phyloP scores from a whole-genome alignment of 1,140 invertebrate genomes.

The Nixonia krombeini region DNA sequence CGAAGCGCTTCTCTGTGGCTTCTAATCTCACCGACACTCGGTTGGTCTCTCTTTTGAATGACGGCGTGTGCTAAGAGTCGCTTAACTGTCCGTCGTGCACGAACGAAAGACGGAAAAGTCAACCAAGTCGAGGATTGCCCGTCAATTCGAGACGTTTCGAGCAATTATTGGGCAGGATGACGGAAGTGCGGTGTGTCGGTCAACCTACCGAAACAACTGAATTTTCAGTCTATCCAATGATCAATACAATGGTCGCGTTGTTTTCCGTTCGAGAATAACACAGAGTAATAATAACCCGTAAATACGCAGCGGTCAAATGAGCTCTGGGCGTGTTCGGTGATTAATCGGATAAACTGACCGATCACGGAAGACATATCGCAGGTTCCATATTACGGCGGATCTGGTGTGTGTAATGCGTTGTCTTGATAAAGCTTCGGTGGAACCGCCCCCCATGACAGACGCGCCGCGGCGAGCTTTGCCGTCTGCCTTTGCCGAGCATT shows the following conservation, averaged over 20 bases:
- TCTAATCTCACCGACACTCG: slow-evolving; percentile 43
- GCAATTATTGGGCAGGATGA: no score
- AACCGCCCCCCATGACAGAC: slow-evolving; percentile 46
- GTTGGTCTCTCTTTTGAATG: slow-evolving; percentile 30
- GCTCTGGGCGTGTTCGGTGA: slow-evolving; percentile 14
- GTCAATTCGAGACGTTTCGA: no score
- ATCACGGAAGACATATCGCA: slow-evolving; percentile 29
- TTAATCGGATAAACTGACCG: slow-evolving; percentile 36
- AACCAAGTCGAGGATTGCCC: no score
- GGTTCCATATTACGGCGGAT: slow-evolving; percentile 31
- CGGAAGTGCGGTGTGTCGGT: no score
- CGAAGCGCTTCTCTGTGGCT: slow-evolving; percentile 40
- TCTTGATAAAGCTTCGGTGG: slow-evolving; percentile 43
- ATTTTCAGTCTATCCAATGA: no score
- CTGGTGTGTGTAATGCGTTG: slow-evolving; percentile 24
- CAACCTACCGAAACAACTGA: no score
- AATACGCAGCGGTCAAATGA: slow-evolving; percentile 8
- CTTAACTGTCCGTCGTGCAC: no score
- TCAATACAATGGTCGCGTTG: no score
- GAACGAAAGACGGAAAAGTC: no score
- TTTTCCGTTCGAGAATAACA: no score
- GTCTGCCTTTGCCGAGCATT: slow-evolving; percentile 1
- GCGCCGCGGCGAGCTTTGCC: slow-evolving; percentile 16
- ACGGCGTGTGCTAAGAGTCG: no score
- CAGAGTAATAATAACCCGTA: no score